Conservation (phyloP, 2,797 vertebrate species). For the Mormyrops boulengeri region DNA sequence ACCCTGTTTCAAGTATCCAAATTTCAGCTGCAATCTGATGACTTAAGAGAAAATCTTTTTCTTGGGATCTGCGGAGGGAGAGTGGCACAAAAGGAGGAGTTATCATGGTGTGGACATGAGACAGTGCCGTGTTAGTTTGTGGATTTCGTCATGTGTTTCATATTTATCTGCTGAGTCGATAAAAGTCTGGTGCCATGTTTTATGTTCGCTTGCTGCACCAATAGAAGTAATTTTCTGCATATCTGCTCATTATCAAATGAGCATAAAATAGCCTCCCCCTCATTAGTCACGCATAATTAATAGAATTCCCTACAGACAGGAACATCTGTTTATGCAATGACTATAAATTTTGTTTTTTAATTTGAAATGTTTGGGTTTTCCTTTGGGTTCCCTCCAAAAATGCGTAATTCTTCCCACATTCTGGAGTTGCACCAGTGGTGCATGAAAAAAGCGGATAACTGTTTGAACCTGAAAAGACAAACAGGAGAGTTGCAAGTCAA, state of each 20-base stretch:
- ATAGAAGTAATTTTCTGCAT: background rate
- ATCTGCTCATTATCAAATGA: constrained; percentile 5
- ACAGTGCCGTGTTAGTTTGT: background rate
- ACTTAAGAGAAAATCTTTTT: background rate
- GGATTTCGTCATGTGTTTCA: background rate
- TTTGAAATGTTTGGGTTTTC: background rate
- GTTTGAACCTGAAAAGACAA: constrained; percentile 33
- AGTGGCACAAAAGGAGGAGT: background rate
- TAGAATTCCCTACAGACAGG: background rate
- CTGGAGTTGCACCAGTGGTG: background rate
- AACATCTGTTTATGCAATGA: constrained; percentile 21
- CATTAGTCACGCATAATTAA: constrained; percentile 22
- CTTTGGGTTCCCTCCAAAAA: background rate
- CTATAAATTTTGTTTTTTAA: constrained; percentile 3
- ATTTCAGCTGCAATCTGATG: background rate
- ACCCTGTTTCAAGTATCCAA: background rate
- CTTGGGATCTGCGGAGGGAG: background rate
- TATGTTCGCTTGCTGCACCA: background rate
- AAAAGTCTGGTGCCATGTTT: background rate
- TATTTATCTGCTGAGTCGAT: background rate
- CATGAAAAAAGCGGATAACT: constrained; percentile 8
- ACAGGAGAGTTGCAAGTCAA: constrained; percentile 40
- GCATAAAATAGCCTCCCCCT: background rate
- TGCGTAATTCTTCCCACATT: constrained; percentile 15
- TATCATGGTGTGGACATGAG: background rate